Evolutionary conservation across 2,888 invertebrate genomes (phyloP), one percentile per base, ranked within the genome.

Genomic region (Chaetogeoica ovagalla): DNA sequence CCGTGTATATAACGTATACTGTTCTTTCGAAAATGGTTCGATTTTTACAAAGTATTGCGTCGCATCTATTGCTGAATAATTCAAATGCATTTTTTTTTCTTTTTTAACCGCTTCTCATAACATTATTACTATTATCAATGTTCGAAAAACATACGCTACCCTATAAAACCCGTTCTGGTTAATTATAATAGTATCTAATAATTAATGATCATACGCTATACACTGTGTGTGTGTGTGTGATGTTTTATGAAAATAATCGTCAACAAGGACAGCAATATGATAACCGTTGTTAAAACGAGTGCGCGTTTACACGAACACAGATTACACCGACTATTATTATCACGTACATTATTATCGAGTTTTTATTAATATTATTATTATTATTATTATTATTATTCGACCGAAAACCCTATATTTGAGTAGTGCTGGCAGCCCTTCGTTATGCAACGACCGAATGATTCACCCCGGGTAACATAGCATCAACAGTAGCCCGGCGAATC

Each of bases 381-480:
- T 63, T 52, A 15, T 65, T 73, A 63, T 52, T 76, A 76, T 75
- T 69, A 60, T 70, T 52, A 62, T 55, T 70, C 37, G 30, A 69
- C 76, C 62, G 62, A 77, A 48, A 76, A 70, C 13, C 55, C 60
- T 55, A 62, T 68, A 23, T 77, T 55, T 19, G 21, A 60, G 70
- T 57, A 7, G 74, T 39, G 11, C 9, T 66, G 30, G 30, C 65
- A 57, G 70, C 77, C 77, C 77, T 77, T 65, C 62, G 68, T 48
- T 43, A 60, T 72, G 72, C 72, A 72, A 76, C 30, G 77, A 55
- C 70, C 62, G 77, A 62, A 77, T 77, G 77, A 77, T 77, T 77
- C 77, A 77, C 62, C 70, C 55, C 70, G 62, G 30, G 19, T 39
- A 63, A 39, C 69, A 52, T 68, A 77, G 70, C 69, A 70, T 77